A percentile compares a stretch with the other conserved stretches of the same genome.
Conservation (phyloP, 2,888 invertebrate genomes). For the Agrotis exclamationis region DNA sequence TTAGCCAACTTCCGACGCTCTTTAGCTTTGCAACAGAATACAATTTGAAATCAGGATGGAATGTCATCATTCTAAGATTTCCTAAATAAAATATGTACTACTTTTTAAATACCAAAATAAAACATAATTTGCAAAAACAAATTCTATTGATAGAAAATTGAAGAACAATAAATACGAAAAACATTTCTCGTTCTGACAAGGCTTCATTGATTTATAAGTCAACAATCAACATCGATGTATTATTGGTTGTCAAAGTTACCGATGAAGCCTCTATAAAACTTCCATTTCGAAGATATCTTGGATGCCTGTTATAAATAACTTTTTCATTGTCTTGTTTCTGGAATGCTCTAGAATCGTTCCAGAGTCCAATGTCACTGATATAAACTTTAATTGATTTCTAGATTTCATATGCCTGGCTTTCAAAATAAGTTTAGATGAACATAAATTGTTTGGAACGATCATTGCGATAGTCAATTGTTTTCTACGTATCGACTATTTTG, state of each 20-base stretch:
- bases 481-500: conserved; percentile 13
- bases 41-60: too few relatives aligned
- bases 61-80: neutral
- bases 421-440: neutral
- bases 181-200: neutral
- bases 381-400: neutral
- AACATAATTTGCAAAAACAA: neutral
- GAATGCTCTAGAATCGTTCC: neutral
- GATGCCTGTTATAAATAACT: neutral
- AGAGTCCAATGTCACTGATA: neutral
- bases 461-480: neutral
- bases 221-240: neutral
- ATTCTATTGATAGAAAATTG: neutral
- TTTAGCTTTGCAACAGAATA: conserved; percentile 8
- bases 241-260: neutral
- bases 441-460: neutral
- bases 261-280: conserved; percentile 4
- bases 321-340: conserved; percentile 4
- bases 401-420: neutral
- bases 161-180: neutral
- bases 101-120: too few relatives aligned
- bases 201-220: neutral
- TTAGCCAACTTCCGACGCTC: neutral
- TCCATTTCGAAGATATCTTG: neutral
- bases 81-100: neutral